phyloP scores from a whole-genome alignment of 2,888 invertebrate species.

The Himalopsyche kuldschensis region DNA sequence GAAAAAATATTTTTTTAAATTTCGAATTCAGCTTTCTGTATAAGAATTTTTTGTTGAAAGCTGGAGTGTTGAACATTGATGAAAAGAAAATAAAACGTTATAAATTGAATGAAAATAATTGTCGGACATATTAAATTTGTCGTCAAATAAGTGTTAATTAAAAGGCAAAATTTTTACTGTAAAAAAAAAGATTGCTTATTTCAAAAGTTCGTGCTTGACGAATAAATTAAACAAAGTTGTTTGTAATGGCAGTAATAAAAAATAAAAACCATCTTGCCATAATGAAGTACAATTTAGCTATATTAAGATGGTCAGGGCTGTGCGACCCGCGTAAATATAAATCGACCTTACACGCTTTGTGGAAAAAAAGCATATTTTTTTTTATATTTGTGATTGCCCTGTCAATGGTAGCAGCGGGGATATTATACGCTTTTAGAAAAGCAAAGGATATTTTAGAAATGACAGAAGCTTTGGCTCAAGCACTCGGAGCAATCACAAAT shows the following conservation, averaged over 20 bases:
- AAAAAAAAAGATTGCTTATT: no score
- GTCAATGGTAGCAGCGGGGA: neutral
- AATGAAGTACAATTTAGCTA: neutral
- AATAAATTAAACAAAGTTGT: no score
- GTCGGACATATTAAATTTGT: no score
- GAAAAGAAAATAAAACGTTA: no score
- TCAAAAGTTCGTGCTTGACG: no score
- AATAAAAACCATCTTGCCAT: neutral
- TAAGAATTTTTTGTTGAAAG: no score
- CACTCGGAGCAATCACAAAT: neutral
- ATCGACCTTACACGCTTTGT: neutral
- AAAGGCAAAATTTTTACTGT: no score
- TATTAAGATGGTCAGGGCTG: neutral
- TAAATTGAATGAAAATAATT: no score
- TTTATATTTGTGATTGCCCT: neutral
- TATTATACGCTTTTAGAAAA: neutral
- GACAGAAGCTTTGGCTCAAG: neutral
- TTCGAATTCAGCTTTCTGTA: no score
- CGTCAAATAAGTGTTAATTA: no score
- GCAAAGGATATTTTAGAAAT: neutral
- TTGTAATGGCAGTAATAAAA: neutral
- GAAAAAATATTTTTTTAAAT: no score
- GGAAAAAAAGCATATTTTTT: neutral
- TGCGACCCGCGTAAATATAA: neutral
- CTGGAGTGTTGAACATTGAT: no score